phyloP scores from a whole-genome alignment of 2,888 invertebrate genomes.

The Lepetodrilus schrolli region DNA sequence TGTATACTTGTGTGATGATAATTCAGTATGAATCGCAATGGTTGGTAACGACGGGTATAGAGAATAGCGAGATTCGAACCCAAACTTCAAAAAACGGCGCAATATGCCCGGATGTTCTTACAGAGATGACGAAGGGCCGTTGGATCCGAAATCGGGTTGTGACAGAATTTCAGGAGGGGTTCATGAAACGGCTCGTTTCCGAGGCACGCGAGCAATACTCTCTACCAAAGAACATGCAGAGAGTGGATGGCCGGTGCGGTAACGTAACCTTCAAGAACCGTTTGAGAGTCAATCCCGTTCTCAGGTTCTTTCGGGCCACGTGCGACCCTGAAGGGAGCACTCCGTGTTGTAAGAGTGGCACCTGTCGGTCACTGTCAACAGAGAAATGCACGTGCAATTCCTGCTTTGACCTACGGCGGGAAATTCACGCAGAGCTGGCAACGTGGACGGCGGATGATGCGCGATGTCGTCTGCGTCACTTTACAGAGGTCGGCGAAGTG shows the following conservation, averaged over 20 bases:
- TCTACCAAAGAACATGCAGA: not conserved
- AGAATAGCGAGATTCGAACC: too few species aligned
- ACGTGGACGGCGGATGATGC: conserved; percentile 32
- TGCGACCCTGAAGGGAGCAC: conserved; percentile 37
- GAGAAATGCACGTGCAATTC: conserved; percentile 33
- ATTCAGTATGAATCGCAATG: too few species aligned
- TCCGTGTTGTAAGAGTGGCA: conserved; percentile 35
- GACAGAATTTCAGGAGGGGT: not conserved
- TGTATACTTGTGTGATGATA: too few species aligned
- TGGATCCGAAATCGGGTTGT: not conserved
- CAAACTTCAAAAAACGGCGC: too few species aligned
- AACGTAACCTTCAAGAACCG: conserved; percentile 29
- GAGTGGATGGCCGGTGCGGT: conserved; percentile 37
- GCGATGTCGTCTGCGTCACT: conserved; percentile 31
- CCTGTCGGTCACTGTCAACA: not conserved
- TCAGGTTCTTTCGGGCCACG: conserved; percentile 36
- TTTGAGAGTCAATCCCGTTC: not conserved
- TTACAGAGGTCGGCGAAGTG: conserved; percentile 21
- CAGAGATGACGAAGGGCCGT: not conserved
- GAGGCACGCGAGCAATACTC: not conserved
- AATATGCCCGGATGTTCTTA: not conserved
- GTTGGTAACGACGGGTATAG: too few species aligned
- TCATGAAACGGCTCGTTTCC: too few species aligned
- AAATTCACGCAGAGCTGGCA: conserved; percentile 41
- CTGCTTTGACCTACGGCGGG: conserved; percentile 37